Evolutionary conservation across 1,140 invertebrate species (phyloP).

Genomic region (Drosophila orosa): DNA sequence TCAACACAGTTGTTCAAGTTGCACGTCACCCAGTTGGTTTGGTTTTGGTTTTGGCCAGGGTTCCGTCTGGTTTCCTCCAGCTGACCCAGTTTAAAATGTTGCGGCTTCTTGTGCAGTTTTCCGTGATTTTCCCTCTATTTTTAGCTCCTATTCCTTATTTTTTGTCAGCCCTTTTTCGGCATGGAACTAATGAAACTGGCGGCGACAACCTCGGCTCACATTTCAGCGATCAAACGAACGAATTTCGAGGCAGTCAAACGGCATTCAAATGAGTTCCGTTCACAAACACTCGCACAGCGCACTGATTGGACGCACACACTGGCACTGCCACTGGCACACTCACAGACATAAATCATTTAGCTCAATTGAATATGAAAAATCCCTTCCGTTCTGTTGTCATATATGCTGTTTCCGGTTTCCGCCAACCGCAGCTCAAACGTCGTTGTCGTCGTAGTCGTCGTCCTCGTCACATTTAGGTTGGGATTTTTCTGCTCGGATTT

Average conservation of each 20-base stretch:
- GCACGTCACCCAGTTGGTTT: constrained; percentile 29
- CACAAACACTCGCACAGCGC: constrained; percentile 53
- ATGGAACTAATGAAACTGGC: constrained; percentile 41
- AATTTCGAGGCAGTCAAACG: constrained; percentile 67
- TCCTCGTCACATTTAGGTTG: constrained; percentile 39
- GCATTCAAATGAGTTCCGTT: constrained; percentile 79
- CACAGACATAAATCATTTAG: constrained; percentile 72
- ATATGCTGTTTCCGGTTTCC: constrained; percentile 83
- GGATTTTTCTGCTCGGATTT: constrained; percentile 26
- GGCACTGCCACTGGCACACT: constrained; percentile 23
- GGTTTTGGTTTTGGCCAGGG: constrained; percentile 18
- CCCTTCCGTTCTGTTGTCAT: constrained; percentile 82
- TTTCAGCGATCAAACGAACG: constrained; percentile 64
- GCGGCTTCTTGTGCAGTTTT: constrained; percentile 39
- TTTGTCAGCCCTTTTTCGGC: background rate
- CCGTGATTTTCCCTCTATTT: constrained; percentile 8
- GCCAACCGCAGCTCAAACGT: constrained; percentile 70
- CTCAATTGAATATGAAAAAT: constrained; percentile 82
- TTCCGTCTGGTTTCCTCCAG: constrained; percentile 9
- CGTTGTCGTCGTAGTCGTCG: constrained; percentile 28
- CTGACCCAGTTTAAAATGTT: constrained; percentile 58
- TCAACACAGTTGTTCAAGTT: constrained; percentile 50
- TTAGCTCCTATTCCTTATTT: background rate
- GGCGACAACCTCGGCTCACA: constrained; percentile 31
- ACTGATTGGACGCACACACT: constrained; percentile 58